Evolutionary conservation across 2,888 invertebrate genomes (phyloP), one percentile per base, ranked within the genome.

Genomic region (Catocala sponsa): DNA sequence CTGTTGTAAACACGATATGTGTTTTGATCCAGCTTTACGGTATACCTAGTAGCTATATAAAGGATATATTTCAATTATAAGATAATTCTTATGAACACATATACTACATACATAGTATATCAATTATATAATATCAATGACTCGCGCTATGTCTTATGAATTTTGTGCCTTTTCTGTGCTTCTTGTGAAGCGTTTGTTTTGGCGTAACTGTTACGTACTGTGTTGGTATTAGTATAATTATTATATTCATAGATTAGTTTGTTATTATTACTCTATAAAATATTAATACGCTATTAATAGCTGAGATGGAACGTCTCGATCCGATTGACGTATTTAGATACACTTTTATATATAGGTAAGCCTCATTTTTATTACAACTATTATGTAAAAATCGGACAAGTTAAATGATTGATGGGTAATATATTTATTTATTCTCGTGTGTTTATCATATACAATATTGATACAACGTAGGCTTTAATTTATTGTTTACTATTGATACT

Each of bases 131-230:
- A 51, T 76, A 76, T 63, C 59, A 72, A 69, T 25, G 25, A 25
- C 73, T 72, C 80, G 83, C 85, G 89, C 90, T 90, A 79, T 85
- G 85, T 93, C 94, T 94, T 94, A 94, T 94, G 94, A 94, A 92
- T 91, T 92, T 85, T 79, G 93, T 93, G 93, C 93, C 94, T 93
- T 92, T 90, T 85, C 83, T 76, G 83, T 87, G 91, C 90, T 90
- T 91, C 86, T 76, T 68, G 74, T 59, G 88, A 84, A 86, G 90
- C 89, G 74, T 79, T 90, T 87, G 84, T 87, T 88, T 90, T 85
- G 81, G 87, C 86, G 78, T 83, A 80, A 78, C 67, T 76, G 77
- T 76, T 72, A 78, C 68, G 77, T 80, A 76, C 76, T 79, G 72
- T 75, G 71, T 74, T 77, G 71, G 72, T 72, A 72, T 65, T 70